A percentile compares a stretch with the other conserved stretches of the same genome.
phyloP scores from a whole-genome alignment of 2,113 vertebrate genomes.

The Pagrus major region DNA sequence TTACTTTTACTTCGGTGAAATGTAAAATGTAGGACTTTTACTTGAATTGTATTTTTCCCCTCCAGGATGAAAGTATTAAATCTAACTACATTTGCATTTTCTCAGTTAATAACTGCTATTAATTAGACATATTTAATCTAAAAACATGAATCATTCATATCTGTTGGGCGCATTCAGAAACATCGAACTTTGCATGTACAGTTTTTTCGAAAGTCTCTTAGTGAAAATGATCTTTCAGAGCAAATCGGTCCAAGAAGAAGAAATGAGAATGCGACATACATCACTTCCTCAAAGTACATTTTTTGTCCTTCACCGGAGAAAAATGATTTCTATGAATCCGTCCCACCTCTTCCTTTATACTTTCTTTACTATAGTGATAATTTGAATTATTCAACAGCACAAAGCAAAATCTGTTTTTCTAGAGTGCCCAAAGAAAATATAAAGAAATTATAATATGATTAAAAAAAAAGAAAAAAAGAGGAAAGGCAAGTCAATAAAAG shows the following conservation, averaged over 20 bases:
- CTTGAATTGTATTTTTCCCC: not conserved
- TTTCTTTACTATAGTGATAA: not conserved
- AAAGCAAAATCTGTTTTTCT: not conserved
- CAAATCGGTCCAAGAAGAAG: not conserved
- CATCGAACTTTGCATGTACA: not conserved
- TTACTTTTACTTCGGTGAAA: too few relatives aligned
- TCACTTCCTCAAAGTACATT: not conserved
- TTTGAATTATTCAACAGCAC: not conserved
- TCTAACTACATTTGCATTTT: not conserved
- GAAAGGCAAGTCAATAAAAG: not conserved
- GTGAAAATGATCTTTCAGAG: not conserved
- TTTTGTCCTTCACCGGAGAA: not conserved
- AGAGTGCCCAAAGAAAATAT: not conserved
- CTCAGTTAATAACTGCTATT: not conserved
- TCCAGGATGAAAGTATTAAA: not conserved
- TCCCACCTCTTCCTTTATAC: not conserved
- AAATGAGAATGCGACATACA: not conserved
- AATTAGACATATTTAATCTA: not conserved
- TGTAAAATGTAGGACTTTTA: too few relatives aligned
- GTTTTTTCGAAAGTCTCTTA: too few relatives aligned
- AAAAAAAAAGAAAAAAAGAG: not conserved
- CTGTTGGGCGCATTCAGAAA: not conserved
- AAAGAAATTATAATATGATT: not conserved
- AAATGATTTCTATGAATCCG: not conserved
- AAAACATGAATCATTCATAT: not conserved